Percentiles rank a stretch among this genome's conserved stretches.
These are phyloP conservation scores for Nautilus pompilius DNA, from an alignment of 1,140 invertebrate species.

Conservation along the genomic window DNA sequence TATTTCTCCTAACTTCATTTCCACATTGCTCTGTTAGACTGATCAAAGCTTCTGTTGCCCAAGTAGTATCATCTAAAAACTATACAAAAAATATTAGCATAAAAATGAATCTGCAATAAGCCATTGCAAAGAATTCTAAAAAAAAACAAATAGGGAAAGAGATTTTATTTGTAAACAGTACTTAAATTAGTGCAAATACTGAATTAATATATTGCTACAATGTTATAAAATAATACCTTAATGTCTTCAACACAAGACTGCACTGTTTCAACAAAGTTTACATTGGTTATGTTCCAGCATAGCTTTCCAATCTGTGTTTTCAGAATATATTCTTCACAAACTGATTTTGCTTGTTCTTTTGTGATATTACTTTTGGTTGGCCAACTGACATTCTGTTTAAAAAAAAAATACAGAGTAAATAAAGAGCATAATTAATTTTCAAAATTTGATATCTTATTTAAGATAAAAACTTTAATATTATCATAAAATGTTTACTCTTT, in stretches of 20 bases:
- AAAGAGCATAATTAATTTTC: background rate
- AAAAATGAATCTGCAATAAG: no score
- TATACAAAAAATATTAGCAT: constrained; percentile 7
- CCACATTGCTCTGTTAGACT: constrained; percentile 24
- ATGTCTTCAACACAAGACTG: constrained; percentile 27
- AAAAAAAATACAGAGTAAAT: background rate
- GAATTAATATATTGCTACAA: no score
- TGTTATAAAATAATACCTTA: constrained; percentile 22
- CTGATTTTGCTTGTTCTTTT: constrained; percentile 13
- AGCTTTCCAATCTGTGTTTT: constrained; percentile 7
- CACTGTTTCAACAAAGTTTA: constrained; percentile 13
- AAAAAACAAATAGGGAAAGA: no score
- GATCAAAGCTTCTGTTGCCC: constrained; percentile 17
- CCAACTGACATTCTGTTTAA: constrained; percentile 17
- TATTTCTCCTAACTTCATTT: constrained; percentile 4
- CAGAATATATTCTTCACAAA: constrained; percentile 18
- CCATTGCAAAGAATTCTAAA: no score
- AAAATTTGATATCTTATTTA: background rate
- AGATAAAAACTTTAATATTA: background rate
- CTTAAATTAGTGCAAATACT: no score
- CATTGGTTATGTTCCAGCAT: constrained; percentile 12
- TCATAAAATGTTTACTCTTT: background rate
- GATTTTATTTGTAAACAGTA: no score
- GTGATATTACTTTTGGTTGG: constrained; percentile 20
- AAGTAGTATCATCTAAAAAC: constrained; percentile 20